Evolutionary conservation across 2,888 invertebrate genomes (phyloP).

Genomic region (Melinaea menophilus): DNA sequence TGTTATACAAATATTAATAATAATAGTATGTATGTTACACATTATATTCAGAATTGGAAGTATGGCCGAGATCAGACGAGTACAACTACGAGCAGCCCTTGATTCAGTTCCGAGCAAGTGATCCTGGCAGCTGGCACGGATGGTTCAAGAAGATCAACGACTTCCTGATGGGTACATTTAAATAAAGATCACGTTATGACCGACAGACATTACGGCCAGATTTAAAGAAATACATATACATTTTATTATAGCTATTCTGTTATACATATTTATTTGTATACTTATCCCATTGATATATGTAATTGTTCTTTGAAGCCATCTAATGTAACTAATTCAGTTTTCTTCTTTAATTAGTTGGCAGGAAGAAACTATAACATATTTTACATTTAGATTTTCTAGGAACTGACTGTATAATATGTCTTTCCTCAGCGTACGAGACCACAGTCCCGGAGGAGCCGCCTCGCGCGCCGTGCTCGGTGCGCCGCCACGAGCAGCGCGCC

Average conservation of each 20-base stretch:
- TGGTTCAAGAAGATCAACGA: slow-evolving; percentile 66
- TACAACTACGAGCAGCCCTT: slow-evolving; percentile 63
- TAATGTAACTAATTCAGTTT: too few relatives aligned
- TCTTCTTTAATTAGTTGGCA: too few relatives aligned
- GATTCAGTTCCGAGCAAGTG: slow-evolving; percentile 58
- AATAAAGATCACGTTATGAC: neutral
- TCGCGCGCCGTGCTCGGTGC: slow-evolving; percentile 63
- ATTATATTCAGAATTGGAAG: slow-evolving; percentile 54
- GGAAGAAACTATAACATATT: too few relatives aligned
- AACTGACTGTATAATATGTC: neutral
- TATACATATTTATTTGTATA: too few relatives aligned
- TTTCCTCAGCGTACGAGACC: slow-evolving; percentile 60
- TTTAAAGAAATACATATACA: too few relatives aligned
- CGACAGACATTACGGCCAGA: too few relatives aligned
- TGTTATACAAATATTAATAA: too few relatives aligned
- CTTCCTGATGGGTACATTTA: slow-evolving; percentile 56
- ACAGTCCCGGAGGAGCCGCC: slow-evolving; percentile 64
- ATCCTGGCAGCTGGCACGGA: slow-evolving; percentile 68
- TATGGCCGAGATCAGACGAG: slow-evolving; percentile 66
- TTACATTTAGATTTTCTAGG: too few relatives aligned
- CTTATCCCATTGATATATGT: too few relatives aligned
- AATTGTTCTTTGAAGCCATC: too few relatives aligned
- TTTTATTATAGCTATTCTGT: too few relatives aligned
- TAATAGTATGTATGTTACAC: too few relatives aligned
- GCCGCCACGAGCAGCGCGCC: slow-evolving; percentile 51